Evolutionary conservation across 92 coral and sea anemone genomes (phyloP), one percentile per base, ranked within the genome.

Genomic region (Actinernus sp.): DNA sequence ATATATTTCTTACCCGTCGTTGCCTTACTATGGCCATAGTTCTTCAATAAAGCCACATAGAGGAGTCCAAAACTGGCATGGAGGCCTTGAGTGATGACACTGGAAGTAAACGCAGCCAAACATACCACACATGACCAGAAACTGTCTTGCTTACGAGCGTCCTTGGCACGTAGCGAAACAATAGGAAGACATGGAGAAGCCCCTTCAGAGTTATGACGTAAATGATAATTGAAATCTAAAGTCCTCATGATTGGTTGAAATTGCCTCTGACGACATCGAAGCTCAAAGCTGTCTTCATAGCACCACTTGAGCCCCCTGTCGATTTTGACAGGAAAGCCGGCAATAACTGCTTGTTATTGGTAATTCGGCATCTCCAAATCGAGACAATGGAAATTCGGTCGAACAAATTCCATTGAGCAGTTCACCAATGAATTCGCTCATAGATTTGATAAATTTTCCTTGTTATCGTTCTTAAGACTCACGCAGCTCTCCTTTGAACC

Each of bases 241-340:
- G 78, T 70, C 58, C 78, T 70, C 78, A 70, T 70, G 78, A 57
- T 65, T 65, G 60, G 72, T 32, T 65, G 28, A n/a, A n/a, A n/a
- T n/a, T n/a, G n/a, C n/a, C n/a, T n/a, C n/a, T n/a, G n/a, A n/a
- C n/a, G n/a, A n/a, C n/a, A n/a, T n/a, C n/a, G n/a, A n/a, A n/a
- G n/a, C n/a, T n/a, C n/a, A n/a, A n/a, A n/a, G n/a, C n/a, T n/a
- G n/a, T n/a, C n/a, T n/a, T n/a, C n/a, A n/a, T n/a, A n/a, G n/a
- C n/a, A n/a, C n/a, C n/a, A n/a, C n/a, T n/a, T n/a, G n/a, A n/a
- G n/a, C n/a, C n/a, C n/a, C n/a, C n/a, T n/a, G n/a, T n/a, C n/a
- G n/a, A n/a, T n/a, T n/a, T n/a, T n/a, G n/a, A n/a, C n/a, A n/a
- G n/a, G n/a, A n/a, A n/a, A n/a, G n/a, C n/a, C n/a, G n/a, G n/a